Base-by-base conservation (phyloP, 2,888 invertebrate species). In the Neoaliturus tenellus region DNA sequence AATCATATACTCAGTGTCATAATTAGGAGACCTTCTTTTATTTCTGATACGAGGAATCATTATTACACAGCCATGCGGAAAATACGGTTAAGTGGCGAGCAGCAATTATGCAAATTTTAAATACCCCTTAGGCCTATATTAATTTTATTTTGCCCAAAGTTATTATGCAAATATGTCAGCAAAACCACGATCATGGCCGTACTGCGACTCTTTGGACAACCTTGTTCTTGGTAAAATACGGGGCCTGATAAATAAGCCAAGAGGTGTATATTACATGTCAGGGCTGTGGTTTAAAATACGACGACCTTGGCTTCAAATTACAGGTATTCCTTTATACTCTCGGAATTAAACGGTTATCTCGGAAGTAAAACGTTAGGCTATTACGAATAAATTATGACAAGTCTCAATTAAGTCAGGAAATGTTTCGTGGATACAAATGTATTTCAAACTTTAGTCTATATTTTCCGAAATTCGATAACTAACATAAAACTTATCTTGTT, bases 301-400 rank as follows among this genome's bases (percentile, higher is more conserved):
- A 62, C 28, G 62, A 62, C 62, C 62, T 62, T 62, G 62, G 62
- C 12, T 62, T 62, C 62, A 62, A 17, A 14, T 62, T 62, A 62
- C 62, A 28, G 62, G 31, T 28, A 58, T 17, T 14, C 51, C 5
- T 51, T 4, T 23, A 51, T 51, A 17, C 23, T 8, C 51, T 51
- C 23, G 23, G 51, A 51, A 51, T 8, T 39, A 39, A n/a, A n/a
- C 8, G 39, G 39, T 39, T 39, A 39, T 39, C 39, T n/a, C n/a
- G n/a, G n/a, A n/a, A n/a, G n/a, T n/a, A n/a, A n/a, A n/a, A n/a
- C n/a, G n/a, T n/a, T n/a, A n/a, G n/a, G n/a, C n/a, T n/a, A n/a
- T n/a, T n/a, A n/a, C n/a, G n/a, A n/a, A n/a, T n/a, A n/a, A n/a
- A n/a, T n/a, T n/a, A n/a, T n/a, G n/a, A n/a, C n/a, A n/a, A n/a